A percentile compares a stretch with the other conserved stretches of the same genome.
phyloP scores from a whole-genome alignment of 2,888 invertebrate species.

The Machimus rusticus region DNA sequence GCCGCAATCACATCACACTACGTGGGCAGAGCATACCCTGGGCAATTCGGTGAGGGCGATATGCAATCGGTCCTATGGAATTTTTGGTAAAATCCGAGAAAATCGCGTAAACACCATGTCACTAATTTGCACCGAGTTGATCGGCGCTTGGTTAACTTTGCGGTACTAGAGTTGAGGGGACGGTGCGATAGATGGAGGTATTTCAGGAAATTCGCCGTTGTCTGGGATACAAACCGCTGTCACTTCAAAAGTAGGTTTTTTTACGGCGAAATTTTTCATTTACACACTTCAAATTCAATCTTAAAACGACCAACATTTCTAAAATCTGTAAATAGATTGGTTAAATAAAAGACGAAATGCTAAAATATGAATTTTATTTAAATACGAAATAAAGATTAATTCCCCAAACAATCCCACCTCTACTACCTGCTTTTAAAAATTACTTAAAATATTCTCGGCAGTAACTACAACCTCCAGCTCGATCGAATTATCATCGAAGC shows the following conservation, averaged over 20 bases:
- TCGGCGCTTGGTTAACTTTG: conserved; percentile 43
- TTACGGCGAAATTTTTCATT: background rate
- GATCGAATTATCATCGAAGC: conserved; percentile 42
- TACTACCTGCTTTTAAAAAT: background rate
- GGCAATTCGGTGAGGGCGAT: background rate
- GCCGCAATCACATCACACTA: background rate
- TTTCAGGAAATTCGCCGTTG: background rate
- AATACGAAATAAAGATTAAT: background rate
- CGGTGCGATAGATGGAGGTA: background rate
- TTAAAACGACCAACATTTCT: background rate
- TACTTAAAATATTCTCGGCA: background rate
- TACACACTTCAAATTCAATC: background rate
- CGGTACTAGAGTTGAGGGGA: background rate
- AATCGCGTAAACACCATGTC: conserved; percentile 47
- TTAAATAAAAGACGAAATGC: background rate
- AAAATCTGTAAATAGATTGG: background rate
- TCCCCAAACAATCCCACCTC: background rate
- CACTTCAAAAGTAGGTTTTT: background rate
- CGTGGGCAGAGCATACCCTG: background rate
- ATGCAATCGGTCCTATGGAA: background rate
- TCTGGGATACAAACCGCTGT: background rate
- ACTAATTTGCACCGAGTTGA: conserved; percentile 38
- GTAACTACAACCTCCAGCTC: background rate
- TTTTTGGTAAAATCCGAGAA: conserved; percentile 38
- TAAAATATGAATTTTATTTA: background rate